phyloP scores from a whole-genome alignment of 2,888 invertebrate species.

The Torymus aiolomorphi region DNA sequence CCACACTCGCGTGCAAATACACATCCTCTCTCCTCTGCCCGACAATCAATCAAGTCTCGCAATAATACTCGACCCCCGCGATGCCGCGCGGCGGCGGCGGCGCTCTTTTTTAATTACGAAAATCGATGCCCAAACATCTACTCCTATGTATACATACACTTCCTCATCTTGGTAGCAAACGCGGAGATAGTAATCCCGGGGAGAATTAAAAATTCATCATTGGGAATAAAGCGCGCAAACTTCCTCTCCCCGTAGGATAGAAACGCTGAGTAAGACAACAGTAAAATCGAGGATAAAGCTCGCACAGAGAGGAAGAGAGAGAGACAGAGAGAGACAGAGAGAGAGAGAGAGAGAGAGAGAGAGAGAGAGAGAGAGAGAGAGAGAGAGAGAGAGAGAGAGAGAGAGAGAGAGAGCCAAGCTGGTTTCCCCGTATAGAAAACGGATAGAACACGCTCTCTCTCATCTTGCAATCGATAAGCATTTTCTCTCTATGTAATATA shows the following conservation, averaged over 20 bases:
- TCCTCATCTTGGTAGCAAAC: too few relatives aligned
- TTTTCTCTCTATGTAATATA: conserved; percentile 46
- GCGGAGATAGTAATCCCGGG: conserved; percentile 6
- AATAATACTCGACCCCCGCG: conserved; percentile 20
- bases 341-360: too few relatives aligned
- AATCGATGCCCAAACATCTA: neutral
- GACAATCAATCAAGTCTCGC: too few relatives aligned
- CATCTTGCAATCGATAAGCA: conserved; percentile 20
- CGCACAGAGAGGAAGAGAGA: neutral
- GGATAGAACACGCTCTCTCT: neutral
- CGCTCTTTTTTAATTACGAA: conserved; percentile 4
- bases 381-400: neutral
- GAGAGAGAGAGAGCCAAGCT: too few relatives aligned
- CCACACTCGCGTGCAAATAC: too few relatives aligned
- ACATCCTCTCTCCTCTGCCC: too few relatives aligned
- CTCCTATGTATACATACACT: too few relatives aligned
- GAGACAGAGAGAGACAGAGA: too few relatives aligned
- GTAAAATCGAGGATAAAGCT: conserved; percentile 45
- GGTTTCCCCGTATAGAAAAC: conserved; percentile 24
- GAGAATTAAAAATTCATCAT: conserved; percentile 55
- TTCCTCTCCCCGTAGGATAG: conserved; percentile 18
- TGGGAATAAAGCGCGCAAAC: conserved; percentile 56
- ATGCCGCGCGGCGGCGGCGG: neutral
- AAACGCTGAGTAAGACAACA: conserved; percentile 49
- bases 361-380: neutral